Base-by-base conservation (phyloP, 2,888 invertebrate species). In the Diaprepes abbreviatus region DNA sequence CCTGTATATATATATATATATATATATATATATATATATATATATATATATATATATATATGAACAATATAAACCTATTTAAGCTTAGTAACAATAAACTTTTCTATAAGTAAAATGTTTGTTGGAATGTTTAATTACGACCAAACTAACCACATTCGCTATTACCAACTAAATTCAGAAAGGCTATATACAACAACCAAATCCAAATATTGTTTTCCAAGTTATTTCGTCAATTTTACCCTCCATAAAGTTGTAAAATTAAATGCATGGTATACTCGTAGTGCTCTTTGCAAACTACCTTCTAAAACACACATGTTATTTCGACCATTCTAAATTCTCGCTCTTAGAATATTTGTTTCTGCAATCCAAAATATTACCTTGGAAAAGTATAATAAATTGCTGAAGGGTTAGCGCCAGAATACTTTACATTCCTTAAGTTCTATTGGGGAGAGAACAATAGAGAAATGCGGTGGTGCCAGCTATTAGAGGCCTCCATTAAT, bases 251-350 rank as follows among this genome's bases (percentile, higher is more conserved):
- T 36, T 14, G n/a, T 7, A 36, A 12, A 36, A 2, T 36, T n/a
- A n/a, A 24, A 24, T 12, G 10, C 24, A 24, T 24, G 21, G 21
- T 45, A n/a, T n/a, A n/a, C n/a, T n/a, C n/a, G 21, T n/a, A 45
- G 24, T 45, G 45, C 21, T 24, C 6, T 45, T 24, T 21, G n/a
- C 45, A 45, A 45, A 21, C 21, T n/a, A 45, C 21, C 21, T 21
- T 45, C 45, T 45, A 21, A 45, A 24, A 24, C 45, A 21, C 45
- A 43, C 45, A 45, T 45, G 45, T 12, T 45, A 24, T 45, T 45
- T 24, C 21, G 45, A 24, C 45, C 21, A 45, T 45, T 45, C 21
- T 12, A 12, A 24, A 45, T 45, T 45, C 45, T 12, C 3, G 21
- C 45, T 16, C 12, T 12, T 21, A 45, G 21, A 45, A 12, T 45